Evolutionary conservation across 2,888 invertebrate species (phyloP).

Genomic region (Ptilodon capucinus): DNA sequence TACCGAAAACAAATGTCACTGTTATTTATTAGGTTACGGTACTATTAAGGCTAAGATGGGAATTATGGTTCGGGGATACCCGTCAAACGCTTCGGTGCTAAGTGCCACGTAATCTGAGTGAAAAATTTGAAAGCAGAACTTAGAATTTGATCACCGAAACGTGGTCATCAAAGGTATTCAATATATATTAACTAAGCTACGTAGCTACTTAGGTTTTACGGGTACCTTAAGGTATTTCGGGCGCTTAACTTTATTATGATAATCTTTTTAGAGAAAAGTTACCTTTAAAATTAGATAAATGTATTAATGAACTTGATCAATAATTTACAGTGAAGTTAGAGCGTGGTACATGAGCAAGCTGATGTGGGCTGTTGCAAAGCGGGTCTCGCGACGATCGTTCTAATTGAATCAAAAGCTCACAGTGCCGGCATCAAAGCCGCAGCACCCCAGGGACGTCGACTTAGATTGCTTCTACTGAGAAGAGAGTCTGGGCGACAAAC

Average conservation of each 20-base stretch:
- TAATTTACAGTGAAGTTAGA: no score
- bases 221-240: no score
- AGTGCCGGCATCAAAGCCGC: constrained; percentile 47
- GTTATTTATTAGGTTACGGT: constrained; percentile 80
- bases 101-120: constrained; percentile 21
- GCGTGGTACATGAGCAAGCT: not conserved
- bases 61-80: constrained; percentile 53
- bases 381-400: constrained; percentile 55
- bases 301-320: no score
- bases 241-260: no score
- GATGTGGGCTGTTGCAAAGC: not conserved
- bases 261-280: no score
- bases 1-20: constrained; percentile 81
- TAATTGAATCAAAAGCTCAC: constrained; percentile 71
- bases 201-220: no score
- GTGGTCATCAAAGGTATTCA: no score
- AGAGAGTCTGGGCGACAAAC: not conserved
- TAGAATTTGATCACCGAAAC: no score
- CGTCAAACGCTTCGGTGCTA: constrained; percentile 26
- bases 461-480: constrained; percentile 62
- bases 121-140: constrained; percentile 16
- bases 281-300: no score
- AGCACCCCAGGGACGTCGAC: constrained; percentile 70
- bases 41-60: constrained; percentile 75
- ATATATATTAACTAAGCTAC: no score